Percentiles rank a stretch among this genome's conserved stretches.
phyloP scores from a whole-genome alignment of 2,888 invertebrate species.

The Aproaerema taeniolella region DNA sequence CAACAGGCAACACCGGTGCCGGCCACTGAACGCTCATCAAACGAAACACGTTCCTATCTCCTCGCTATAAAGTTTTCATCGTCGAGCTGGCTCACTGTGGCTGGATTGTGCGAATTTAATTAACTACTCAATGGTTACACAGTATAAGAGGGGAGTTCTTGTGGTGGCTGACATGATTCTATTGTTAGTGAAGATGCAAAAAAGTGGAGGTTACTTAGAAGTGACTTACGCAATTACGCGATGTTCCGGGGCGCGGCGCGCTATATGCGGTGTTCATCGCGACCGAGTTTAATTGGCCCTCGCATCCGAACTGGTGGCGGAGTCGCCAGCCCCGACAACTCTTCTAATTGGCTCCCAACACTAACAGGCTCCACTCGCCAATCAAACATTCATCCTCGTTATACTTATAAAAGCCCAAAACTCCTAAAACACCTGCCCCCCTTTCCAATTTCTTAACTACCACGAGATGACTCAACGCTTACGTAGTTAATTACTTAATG shows the following conservation, averaged over 20 bases:
- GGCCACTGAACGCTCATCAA: slow-evolving; percentile 24
- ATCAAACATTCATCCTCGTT: slow-evolving; percentile 50
- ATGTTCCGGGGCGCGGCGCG: slow-evolving; percentile 32
- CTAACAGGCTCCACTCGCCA: slow-evolving; percentile 57
- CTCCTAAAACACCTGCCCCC: slow-evolving; percentile 36
- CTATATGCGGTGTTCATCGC: slow-evolving; percentile 30
- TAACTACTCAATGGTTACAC: slow-evolving; percentile 71
- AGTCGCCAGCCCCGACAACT: slow-evolving; percentile 36
- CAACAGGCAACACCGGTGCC: slow-evolving; percentile 59
- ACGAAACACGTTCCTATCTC: slow-evolving; percentile 43
- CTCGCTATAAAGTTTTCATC: slow-evolving; percentile 32
- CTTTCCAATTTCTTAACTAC: background rate
- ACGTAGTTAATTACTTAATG: too few relatives aligned
- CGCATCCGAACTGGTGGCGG: slow-evolving; percentile 39
- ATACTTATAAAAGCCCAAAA: slow-evolving; percentile 48
- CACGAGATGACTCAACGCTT: too few relatives aligned
- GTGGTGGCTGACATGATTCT: slow-evolving; percentile 65
- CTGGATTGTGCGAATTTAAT: slow-evolving; percentile 69
- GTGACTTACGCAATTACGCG: slow-evolving; percentile 70
- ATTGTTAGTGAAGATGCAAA: slow-evolving; percentile 67
- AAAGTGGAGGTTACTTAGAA: slow-evolving; percentile 64
- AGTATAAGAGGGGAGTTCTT: slow-evolving; percentile 62
- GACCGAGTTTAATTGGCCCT: slow-evolving; percentile 68
- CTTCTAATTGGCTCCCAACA: slow-evolving; percentile 70
- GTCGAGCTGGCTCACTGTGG: slow-evolving; percentile 22